Conservation (phyloP, 2,888 invertebrate genomes). For the Anorthoa munda region DNA sequence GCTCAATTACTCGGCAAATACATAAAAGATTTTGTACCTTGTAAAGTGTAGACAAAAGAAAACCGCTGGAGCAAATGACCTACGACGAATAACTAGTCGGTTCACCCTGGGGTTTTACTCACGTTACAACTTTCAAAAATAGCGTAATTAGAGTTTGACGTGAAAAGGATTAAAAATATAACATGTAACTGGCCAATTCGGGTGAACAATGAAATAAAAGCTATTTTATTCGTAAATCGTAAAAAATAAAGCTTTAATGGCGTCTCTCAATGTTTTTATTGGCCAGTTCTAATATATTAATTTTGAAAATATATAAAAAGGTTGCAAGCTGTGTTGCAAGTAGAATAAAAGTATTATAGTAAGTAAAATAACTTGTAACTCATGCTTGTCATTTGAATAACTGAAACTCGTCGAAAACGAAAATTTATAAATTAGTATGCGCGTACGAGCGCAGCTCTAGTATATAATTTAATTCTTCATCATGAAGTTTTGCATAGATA, state of each 20-base stretch:
- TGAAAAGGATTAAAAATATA: constrained; percentile 14
- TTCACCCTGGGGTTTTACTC: neutral
- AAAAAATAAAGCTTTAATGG: neutral
- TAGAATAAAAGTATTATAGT: neutral
- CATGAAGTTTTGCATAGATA: constrained; percentile 51
- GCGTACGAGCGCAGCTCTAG: constrained; percentile 47
- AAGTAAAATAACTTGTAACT: neutral
- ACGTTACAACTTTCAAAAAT: neutral
- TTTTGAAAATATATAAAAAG: neutral
- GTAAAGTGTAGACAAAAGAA: constrained; percentile 27
- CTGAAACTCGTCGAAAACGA: constrained; percentile 6
- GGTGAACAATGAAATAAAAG: neutral
- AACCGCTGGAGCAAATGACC: constrained; percentile 7
- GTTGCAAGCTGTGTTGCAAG: neutral
- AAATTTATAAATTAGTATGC: constrained; percentile 34
- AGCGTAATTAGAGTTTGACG: neutral
- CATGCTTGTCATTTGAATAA: constrained; percentile 15
- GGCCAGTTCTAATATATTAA: neutral
- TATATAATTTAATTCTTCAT: constrained; percentile 51
- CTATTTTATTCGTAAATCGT: neutral
- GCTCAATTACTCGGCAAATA: constrained; percentile 40
- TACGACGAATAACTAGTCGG: neutral
- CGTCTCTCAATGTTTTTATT: neutral
- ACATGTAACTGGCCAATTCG: neutral
- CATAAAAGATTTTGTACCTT: constrained; percentile 12